A percentile compares a stretch with the other conserved stretches of the same genome.
phyloP scores from a whole-genome alignment of 2,797 vertebrate species.

The Malurus leucopterus region DNA sequence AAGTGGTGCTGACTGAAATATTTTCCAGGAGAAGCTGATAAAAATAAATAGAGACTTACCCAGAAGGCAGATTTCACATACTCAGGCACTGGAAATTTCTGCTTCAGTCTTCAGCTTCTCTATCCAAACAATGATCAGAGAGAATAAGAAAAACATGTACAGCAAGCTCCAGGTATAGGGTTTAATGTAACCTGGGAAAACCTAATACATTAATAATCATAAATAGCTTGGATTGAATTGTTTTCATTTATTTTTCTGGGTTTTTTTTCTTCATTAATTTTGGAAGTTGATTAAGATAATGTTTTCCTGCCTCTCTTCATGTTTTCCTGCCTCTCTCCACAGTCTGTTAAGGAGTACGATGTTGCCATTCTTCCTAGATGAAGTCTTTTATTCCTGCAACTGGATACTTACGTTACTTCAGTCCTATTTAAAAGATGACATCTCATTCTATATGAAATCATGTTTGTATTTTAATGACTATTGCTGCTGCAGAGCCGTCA shows the following conservation, averaged over 20 bases:
- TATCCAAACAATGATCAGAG: accelerated
- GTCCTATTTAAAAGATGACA: slow-evolving; percentile 17
- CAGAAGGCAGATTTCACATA: background rate
- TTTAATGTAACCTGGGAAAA: background rate
- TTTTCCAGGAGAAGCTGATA: background rate
- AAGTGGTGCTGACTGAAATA: background rate
- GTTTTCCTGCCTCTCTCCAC: background rate
- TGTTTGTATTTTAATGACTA: background rate
- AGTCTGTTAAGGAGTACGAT: background rate
- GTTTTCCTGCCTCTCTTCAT: background rate
- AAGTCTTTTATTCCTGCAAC: slow-evolving; percentile 54
- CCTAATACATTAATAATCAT: background rate
- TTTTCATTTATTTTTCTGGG: background rate
- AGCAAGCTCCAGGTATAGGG: background rate
- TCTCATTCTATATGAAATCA: slow-evolving; percentile 23
- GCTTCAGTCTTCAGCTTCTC: background rate
- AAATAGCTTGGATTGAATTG: background rate
- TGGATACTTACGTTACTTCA: slow-evolving; percentile 21
- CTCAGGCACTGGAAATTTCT: background rate
- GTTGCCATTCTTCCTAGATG: slow-evolving; percentile 40
- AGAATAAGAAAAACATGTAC: background rate
- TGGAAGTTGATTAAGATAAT: background rate
- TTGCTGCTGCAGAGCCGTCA: background rate
- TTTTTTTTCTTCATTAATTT: background rate
- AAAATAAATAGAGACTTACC: background rate